Conservation (phyloP, 2,797 vertebrate genomes). For the Myotis vivesi region DNA sequence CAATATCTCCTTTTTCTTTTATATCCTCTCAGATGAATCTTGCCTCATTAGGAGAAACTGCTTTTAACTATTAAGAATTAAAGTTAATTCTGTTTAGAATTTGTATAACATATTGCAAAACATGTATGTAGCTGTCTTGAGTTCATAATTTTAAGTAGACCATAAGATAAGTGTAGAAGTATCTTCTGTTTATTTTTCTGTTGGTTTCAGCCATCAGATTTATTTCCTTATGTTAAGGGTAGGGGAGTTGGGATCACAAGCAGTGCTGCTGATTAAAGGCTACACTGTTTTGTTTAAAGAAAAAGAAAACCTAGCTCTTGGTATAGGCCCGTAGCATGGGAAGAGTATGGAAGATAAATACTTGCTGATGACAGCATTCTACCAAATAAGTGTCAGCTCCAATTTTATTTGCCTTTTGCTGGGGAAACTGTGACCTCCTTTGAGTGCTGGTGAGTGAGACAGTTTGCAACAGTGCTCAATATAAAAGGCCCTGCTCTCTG, state of each 20-base stretch:
- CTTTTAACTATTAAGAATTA: not conserved
- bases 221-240: not conserved
- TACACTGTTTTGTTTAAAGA: constrained; percentile 28
- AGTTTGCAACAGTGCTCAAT: not conserved
- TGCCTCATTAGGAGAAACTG: not conserved
- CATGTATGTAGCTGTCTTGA: not conserved
- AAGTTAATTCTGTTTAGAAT: constrained; percentile 6
- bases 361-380: constrained; percentile 21
- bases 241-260: not conserved
- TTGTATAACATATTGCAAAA: not conserved
- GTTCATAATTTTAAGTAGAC: constrained; percentile 12
- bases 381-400: not conserved
- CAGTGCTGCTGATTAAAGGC: constrained; percentile 7
- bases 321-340: not conserved
- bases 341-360: constrained; percentile 40
- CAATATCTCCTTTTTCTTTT: not conserved
- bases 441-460: not conserved
- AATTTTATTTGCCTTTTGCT: constrained; percentile 45
- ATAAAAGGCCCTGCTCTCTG: not conserved
- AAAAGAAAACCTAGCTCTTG: not conserved
- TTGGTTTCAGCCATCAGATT: constrained; percentile 19
- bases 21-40: not conserved
- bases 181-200: constrained; percentile 20
- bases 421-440: constrained; percentile 45
- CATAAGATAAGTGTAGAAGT: not conserved